Evolutionary conservation across 2,113 vertebrate genomes (phyloP).

Genomic region (Laticauda laticaudata): DNA sequence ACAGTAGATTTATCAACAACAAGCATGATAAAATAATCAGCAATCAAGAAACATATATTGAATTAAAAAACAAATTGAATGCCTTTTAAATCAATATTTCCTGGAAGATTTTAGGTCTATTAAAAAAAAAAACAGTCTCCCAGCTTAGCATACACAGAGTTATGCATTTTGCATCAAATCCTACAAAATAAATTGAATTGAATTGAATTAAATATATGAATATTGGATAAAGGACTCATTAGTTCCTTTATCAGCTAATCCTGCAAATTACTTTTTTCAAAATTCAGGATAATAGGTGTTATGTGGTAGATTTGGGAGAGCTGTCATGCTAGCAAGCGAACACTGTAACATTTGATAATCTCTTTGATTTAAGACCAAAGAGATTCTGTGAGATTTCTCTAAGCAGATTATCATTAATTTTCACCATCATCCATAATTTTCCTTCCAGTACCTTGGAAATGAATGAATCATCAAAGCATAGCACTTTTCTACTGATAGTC

Average conservation of each 20-base stretch:
- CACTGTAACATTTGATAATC: background rate
- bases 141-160: background rate
- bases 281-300: background rate
- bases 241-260: background rate
- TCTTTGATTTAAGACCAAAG: background rate
- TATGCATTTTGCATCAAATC: background rate
- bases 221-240: background rate
- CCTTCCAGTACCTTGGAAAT: background rate
- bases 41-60: background rate
- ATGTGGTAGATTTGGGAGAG: background rate
- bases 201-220: background rate
- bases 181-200: background rate
- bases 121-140: background rate
- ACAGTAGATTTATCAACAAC: background rate
- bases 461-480: background rate
- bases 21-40: background rate
- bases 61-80: background rate
- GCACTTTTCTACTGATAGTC: background rate
- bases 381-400: background rate
- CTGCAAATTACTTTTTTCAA: background rate
- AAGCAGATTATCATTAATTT: background rate
- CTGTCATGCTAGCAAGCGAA: background rate
- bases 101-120: background rate
- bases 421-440: background rate
- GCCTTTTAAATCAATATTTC: background rate